A percentile compares a stretch with the other conserved stretches of the same genome.
Evolutionary conservation across 2,113 vertebrate species (phyloP).

Genomic region (Mugil cephalus): DNA sequence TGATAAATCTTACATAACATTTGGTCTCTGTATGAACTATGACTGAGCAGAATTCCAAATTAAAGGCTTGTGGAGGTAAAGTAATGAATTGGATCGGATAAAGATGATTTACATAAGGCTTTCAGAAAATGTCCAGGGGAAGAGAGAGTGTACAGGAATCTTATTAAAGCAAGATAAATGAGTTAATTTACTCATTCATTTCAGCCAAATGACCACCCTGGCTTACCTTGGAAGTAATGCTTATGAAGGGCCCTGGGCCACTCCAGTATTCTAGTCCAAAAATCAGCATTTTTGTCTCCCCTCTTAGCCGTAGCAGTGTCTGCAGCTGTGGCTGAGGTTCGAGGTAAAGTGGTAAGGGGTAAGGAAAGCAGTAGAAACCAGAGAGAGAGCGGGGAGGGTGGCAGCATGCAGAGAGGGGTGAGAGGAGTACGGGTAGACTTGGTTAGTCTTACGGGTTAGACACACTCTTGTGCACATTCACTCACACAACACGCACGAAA

Average conservation of each 20-base stretch:
- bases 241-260: conserved; percentile 78
- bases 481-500: neutral
- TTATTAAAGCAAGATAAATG: conserved; percentile 8
- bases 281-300: conserved; percentile 69
- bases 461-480: conserved; percentile 5
- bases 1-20: conserved; percentile 14
- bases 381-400: conserved; percentile 32
- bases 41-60: conserved; percentile 11
- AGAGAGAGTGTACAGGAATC: neutral
- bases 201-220: conserved; percentile 42
- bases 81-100: neutral
- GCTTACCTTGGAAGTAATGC: conserved; percentile 78
- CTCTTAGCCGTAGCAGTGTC: conserved; percentile 57
- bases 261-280: conserved; percentile 80
- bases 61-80: neutral
- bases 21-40: conserved; percentile 24
- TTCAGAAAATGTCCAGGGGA: neutral
- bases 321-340: conserved; percentile 59
- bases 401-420: conserved; percentile 57
- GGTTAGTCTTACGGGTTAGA: conserved; percentile 69
- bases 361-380: conserved; percentile 32
- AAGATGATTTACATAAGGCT: neutral
- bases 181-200: neutral
- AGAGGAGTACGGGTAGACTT: conserved; percentile 53
- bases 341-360: conserved; percentile 44